Conservation (phyloP, 2,113 vertebrate genomes). For the Anhinga anhinga region DNA sequence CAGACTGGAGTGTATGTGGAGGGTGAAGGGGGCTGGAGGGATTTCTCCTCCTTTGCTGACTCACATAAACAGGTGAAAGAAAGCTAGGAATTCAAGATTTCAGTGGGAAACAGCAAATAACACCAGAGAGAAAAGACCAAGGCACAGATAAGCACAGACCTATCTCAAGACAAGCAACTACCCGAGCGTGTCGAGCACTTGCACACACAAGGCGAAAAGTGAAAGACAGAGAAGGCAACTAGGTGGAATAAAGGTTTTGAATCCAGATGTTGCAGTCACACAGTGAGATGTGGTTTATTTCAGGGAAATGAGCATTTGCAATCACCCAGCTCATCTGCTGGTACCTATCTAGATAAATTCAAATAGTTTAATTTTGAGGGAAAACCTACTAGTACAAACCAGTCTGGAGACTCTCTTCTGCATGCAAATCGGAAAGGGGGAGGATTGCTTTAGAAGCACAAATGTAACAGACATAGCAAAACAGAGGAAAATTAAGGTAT, state of each 20-base stretch:
- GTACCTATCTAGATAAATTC: not conserved
- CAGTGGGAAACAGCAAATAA: not conserved
- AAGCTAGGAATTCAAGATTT: not conserved
- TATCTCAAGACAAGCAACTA: not conserved
- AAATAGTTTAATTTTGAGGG: not conserved
- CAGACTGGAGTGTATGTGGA: not conserved
- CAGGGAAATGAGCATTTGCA: not conserved
- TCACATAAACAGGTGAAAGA: not conserved
- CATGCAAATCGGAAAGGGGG: not conserved
- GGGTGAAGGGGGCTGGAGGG: not conserved
- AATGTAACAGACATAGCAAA: not conserved
- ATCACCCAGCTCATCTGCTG: not conserved
- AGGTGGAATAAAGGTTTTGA: not conserved
- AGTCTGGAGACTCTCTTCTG: not conserved
- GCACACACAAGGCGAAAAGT: not conserved
- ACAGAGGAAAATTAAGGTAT: not conserved
- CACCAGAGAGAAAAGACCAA: not conserved
- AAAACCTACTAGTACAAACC: not conserved
- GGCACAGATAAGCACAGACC: not conserved
- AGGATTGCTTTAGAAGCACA: not conserved
- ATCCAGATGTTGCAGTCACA: not conserved
- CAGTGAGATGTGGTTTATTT: not conserved
- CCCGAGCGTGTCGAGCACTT: not conserved
- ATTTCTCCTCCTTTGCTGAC: not conserved
- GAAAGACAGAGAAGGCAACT: not conserved